Base-by-base conservation (phyloP, 1,140 invertebrate species). In the Drosophila carrolli region DNA sequence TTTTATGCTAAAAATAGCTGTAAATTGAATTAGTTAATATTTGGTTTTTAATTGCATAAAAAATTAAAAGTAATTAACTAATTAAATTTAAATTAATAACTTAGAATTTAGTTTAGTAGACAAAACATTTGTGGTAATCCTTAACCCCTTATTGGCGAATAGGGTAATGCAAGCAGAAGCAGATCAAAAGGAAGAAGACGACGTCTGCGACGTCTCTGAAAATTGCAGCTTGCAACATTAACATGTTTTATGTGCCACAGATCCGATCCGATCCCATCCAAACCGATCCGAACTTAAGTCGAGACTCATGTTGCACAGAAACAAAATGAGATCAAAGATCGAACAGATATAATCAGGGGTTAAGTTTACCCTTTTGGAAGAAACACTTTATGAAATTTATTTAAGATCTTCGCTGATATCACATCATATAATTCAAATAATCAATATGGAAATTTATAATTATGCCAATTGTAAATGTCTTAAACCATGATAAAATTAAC, bases 201-300 rank as follows among this genome's bases (percentile, higher is more conserved):
- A 47, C 19, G 58, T 8, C 29, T 37, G 46, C 63, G 32, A 41
- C 19, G 65, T 58, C 44, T 53, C 37, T 63, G 37, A 40, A 80
- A 71, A 59, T 86, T 86, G 82, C 83, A 86, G 83, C 83, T 86
- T 86, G 82, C 82, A 81, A 86, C 78, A 86, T 85, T 81, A 81
- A 86, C 82, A 75, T 78, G 81, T 78, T 85, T 85, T 81, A 85
- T 79, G 81, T 65, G 65, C 57, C 75, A 41, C 48, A 56, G 40
- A 73, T 59, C 61, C 46, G 57, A 40, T 56, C 23, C 59, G n/a
- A 35, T 37, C 57, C 13, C 44, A 67, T 40, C 40, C 14, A 37
- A 54, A 19, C 55, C 23, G 37, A 68, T 59, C 51, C 16, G 13
- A 75, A 43, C 61, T 41, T 32, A 68, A 41, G 27, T 53, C 51